Conservation (phyloP, 2,113 vertebrate species). For the Paramormyrops kingsleyae region DNA sequence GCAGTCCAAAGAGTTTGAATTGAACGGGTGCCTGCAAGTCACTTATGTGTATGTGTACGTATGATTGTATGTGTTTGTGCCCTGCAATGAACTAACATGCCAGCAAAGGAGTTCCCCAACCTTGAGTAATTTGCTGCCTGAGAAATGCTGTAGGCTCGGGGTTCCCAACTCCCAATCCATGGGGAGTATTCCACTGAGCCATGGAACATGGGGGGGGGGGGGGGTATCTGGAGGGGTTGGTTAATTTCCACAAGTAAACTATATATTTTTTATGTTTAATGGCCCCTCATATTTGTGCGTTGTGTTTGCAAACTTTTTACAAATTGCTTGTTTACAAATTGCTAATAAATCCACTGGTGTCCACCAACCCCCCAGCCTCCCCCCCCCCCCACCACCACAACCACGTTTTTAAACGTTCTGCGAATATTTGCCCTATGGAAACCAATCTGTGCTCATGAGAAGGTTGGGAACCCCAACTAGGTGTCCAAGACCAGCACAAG, state of each 20-base stretch:
- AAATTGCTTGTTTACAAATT: background rate
- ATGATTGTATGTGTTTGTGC: background rate
- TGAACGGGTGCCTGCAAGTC: background rate
- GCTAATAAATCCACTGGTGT: background rate
- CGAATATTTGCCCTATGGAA: background rate
- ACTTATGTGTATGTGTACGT: background rate
- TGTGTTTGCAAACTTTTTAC: background rate
- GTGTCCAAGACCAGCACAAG: background rate
- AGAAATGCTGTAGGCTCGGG: background rate
- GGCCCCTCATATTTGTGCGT: background rate
- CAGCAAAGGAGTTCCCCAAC: background rate
- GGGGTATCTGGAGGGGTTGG: background rate
- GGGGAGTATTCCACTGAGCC: background rate
- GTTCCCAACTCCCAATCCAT: background rate
- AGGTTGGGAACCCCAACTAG: background rate
- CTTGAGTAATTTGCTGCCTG: background rate
- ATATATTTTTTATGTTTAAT: background rate
- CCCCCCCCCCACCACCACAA: background rate
- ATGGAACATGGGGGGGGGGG: no score
- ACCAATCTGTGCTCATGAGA: background rate
- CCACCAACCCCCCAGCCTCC: no score
- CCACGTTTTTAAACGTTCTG: background rate
- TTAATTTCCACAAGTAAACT: background rate
- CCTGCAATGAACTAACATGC: background rate
- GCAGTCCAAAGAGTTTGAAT: background rate